phyloP scores from a whole-genome alignment of 2,888 invertebrate genomes.

The Rutpela maculata region DNA sequence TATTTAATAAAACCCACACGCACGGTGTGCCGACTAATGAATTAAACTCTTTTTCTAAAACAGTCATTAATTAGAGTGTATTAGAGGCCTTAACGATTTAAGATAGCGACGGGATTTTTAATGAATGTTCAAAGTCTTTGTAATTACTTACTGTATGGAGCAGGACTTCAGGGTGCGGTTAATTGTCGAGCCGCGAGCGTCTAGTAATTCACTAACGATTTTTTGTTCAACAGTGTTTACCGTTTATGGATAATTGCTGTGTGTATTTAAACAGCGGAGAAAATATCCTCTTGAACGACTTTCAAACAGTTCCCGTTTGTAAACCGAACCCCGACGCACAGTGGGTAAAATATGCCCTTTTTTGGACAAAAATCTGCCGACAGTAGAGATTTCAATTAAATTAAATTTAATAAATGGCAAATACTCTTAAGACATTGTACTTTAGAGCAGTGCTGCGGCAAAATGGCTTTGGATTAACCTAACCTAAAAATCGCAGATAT shows the following conservation, averaged over 20 bases:
- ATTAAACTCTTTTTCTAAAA: neutral
- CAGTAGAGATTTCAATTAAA: too few species aligned
- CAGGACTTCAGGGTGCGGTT: slow-evolving; percentile 10
- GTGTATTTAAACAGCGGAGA: too few species aligned
- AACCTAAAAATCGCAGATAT: too few species aligned
- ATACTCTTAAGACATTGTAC: too few species aligned
- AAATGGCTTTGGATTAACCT: too few species aligned
- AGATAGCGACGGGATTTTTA: slow-evolving; percentile 1
- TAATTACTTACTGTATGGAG: slow-evolving; percentile 14
- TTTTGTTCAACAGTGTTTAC: neutral
- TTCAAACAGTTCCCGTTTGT: too few species aligned
- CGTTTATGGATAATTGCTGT: neutral
- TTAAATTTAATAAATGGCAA: too few species aligned
- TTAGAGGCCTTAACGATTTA: neutral
- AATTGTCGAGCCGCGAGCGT: neutral
- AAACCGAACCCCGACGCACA: too few species aligned
- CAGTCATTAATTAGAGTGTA: slow-evolving; percentile 14
- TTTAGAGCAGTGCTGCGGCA: too few species aligned
- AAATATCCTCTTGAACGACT: too few species aligned
- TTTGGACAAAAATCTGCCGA: too few species aligned
- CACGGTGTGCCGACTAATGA: neutral
- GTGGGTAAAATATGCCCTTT: too few species aligned
- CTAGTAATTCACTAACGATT: neutral
- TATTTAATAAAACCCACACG: neutral
- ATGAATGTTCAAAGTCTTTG: slow-evolving; percentile 1